Evolutionary conservation across 2,113 vertebrate species (phyloP).

Genomic region (Pelmatolapia mariae): DNA sequence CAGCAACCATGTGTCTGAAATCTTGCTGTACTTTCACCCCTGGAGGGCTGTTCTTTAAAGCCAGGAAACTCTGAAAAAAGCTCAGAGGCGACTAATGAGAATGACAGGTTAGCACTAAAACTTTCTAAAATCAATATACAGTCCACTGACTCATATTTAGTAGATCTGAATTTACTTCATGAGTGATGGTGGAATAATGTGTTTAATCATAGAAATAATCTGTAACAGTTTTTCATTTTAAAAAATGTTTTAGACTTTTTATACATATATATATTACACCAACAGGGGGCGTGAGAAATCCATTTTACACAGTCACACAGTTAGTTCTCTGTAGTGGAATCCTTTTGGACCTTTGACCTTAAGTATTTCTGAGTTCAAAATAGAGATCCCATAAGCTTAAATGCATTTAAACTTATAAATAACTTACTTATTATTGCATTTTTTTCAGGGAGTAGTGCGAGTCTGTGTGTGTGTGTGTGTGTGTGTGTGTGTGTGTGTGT

Average conservation of each 20-base stretch:
- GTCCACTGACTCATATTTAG: not conserved
- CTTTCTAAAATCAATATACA: not conserved
- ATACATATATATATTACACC: not conserved
- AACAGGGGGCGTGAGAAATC: constrained; percentile 10
- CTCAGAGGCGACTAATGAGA: not conserved
- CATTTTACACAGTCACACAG: not conserved
- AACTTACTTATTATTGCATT: not conserved
- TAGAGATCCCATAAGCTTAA: not conserved
- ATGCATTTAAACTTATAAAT: not conserved
- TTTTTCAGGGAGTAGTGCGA: not conserved
- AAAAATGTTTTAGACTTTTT: not conserved
- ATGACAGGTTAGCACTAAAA: not conserved
- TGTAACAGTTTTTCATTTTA: not conserved
- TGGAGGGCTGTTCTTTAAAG: not conserved
- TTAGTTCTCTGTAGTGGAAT: not conserved
- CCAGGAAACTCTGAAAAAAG: not conserved
- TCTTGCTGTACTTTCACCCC: not conserved
- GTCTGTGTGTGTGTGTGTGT: not conserved
- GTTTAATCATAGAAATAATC: not conserved
- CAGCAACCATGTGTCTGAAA: not conserved
- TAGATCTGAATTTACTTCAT: not conserved
- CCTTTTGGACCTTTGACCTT: not conserved
- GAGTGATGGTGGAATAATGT: not conserved
- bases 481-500: not conserved
- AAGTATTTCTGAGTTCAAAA: not conserved